Conservation (phyloP, 2,888 invertebrate genomes). For the Lottia gigantea region DNA sequence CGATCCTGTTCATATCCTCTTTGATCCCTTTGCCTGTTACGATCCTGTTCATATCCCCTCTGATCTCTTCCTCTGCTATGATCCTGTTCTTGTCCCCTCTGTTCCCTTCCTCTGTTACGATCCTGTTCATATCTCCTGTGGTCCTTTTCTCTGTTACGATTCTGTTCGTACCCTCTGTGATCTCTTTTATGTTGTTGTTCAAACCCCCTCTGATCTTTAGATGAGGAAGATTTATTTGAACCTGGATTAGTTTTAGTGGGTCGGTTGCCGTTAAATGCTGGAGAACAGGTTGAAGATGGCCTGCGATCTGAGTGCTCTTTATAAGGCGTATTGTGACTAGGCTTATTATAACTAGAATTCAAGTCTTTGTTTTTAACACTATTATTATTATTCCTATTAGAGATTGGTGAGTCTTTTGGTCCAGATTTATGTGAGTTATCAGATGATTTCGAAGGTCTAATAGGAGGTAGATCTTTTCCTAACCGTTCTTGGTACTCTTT, state of each 20-base stretch:
- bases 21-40: background rate
- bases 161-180: background rate
- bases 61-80: background rate
- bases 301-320: background rate
- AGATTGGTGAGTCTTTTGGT: background rate
- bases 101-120: background rate
- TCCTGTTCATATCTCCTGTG: background rate
- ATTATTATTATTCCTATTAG: too few relatives aligned
- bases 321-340: background rate
- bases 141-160: background rate
- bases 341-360: background rate
- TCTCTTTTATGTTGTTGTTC: background rate
- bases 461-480: slow-evolving; percentile 25
- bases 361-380: too few relatives aligned
- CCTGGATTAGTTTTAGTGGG: slow-evolving; percentile 7
- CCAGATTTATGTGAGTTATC: background rate
- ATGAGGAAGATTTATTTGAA: slow-evolving; percentile 7
- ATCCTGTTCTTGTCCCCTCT: background rate
- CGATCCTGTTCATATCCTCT: background rate
- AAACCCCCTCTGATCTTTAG: too few relatives aligned
- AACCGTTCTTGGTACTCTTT: slow-evolving; percentile 41
- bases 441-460: background rate
- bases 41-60: background rate
- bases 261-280: background rate
- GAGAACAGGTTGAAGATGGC: slow-evolving; percentile 12